Evolutionary conservation across 64 coral and sea anemone genomes (phyloP), one percentile per base, ranked within the genome.

Genomic region (Montipora efflorescens): DNA sequence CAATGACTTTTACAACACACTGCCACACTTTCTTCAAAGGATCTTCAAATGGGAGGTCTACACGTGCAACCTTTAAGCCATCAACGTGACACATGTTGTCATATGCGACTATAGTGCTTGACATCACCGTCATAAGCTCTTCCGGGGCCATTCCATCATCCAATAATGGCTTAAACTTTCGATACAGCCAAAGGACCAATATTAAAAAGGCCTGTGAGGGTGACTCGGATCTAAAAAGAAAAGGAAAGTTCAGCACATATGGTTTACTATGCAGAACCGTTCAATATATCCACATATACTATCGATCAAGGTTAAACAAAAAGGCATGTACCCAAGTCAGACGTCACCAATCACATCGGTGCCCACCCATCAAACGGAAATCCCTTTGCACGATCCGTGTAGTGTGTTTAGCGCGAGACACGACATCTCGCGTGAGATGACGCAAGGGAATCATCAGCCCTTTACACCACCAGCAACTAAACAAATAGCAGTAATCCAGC

Each of bases 61-160:
- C 21, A 3, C 48, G 5, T 5, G 36, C 6, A 47, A 88, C 15
- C 19, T 76, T 75, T 47, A 76, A n/a, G 36, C 45, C 15, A 51
- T 76, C 69, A 1, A 88, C 86, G 44, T 88, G 86, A 47, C 86
- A 88, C 71, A 88, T 86, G 59, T 86, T 88, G 55, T 88, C 1
- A 53, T 88, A 88, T 28, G 86, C 86, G 47, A 88, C 18, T 4
- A 75, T 53, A 9, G 86, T 88, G 1, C 5, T n/a, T 22, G 4
- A 0, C 86, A 88, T 88, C 0, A n/a, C 15, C 8, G n/a, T 59
- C 28, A 1, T 18, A 4, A 76, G 4, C 5, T 88, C 47, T 20
- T 49, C 73, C 2, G 14, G 4, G 20, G 86, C 15, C 70, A 47
- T 49, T 58, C 86, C 86, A 19, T 7, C 23, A 20, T 76, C 86